These are phyloP conservation scores for Cyrtodaria siliqua DNA, from an alignment of 2,888 invertebrate genomes.

Conservation along the genomic window DNA sequence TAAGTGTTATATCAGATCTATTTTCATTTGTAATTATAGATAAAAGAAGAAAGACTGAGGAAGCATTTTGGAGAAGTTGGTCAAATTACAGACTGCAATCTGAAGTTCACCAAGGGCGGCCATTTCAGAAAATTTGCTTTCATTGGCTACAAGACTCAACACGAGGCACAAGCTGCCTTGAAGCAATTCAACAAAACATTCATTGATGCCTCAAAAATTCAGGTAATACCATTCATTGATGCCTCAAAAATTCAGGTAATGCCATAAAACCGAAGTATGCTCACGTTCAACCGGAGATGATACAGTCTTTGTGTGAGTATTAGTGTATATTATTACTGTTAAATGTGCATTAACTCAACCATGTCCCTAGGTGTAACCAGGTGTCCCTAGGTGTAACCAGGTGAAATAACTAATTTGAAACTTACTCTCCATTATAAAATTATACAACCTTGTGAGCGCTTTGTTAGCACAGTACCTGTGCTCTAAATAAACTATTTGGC, in stretches of 20 bases:
- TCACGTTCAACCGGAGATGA: too few relatives aligned
- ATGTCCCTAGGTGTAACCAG: too few relatives aligned
- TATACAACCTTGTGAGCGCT: too few relatives aligned
- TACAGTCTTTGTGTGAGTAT: too few relatives aligned
- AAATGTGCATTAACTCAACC: too few relatives aligned
- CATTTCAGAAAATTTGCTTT: slow-evolving; percentile 97
- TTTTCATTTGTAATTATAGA: slow-evolving; percentile 87
- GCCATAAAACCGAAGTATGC: too few relatives aligned
- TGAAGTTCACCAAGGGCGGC: slow-evolving; percentile 97
- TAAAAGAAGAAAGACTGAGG: slow-evolving; percentile 92
- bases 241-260: slow-evolving; percentile 91
- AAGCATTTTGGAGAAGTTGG: slow-evolving; percentile 93
- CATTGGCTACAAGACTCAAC: slow-evolving; percentile 94
- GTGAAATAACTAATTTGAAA: too few relatives aligned
- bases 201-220: slow-evolving; percentile 93
- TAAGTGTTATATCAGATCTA: not conserved
- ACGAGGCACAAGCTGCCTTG: slow-evolving; percentile 92
- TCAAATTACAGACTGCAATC: slow-evolving; percentile 95
- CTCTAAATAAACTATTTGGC: too few relatives aligned
- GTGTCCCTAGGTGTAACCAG: too few relatives aligned
- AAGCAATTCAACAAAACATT: slow-evolving; percentile 94
- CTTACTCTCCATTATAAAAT: too few relatives aligned
- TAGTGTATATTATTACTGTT: too few relatives aligned
- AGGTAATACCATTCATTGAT: slow-evolving; percentile 91
- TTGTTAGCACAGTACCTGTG: too few relatives aligned